Evolutionary conservation across 2,113 vertebrate genomes (phyloP).

Genomic region (Larimichthys crocea): DNA sequence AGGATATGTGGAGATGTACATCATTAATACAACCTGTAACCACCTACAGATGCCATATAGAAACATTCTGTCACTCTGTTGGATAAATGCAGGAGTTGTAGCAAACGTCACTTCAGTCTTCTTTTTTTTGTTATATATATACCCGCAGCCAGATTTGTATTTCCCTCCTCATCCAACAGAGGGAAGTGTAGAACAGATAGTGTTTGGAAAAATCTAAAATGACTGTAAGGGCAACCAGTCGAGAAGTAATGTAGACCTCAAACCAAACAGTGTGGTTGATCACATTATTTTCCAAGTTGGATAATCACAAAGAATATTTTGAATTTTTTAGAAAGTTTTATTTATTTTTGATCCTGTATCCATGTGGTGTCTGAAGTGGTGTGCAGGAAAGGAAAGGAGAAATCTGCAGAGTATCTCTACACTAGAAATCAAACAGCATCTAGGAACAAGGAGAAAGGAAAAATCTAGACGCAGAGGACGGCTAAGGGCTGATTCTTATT

Average conservation of each 20-base stretch:
- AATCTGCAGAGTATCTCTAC: conserved; percentile 10
- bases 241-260: neutral
- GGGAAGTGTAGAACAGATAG: neutral
- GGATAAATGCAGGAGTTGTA: conserved; percentile 5
- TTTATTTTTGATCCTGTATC: neutral
- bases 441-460: neutral
- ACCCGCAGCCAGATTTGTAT: neutral
- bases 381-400: conserved; percentile 8
- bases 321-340: neutral
- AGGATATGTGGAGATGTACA: neutral
- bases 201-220: neutral
- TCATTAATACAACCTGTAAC: neutral
- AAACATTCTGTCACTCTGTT: neutral
- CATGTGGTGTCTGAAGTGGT: neutral
- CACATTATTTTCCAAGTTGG: neutral
- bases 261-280: neutral
- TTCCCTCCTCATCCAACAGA: conserved; percentile 32
- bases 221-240: neutral
- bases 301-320: conserved; percentile 4
- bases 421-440: neutral
- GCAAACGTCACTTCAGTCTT: too few species aligned
- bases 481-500: neutral
- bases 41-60: neutral
- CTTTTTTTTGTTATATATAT: neutral
- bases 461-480: neutral